phyloP scores from a whole-genome alignment of 2,888 invertebrate genomes.

The Ptilodon capucinus region DNA sequence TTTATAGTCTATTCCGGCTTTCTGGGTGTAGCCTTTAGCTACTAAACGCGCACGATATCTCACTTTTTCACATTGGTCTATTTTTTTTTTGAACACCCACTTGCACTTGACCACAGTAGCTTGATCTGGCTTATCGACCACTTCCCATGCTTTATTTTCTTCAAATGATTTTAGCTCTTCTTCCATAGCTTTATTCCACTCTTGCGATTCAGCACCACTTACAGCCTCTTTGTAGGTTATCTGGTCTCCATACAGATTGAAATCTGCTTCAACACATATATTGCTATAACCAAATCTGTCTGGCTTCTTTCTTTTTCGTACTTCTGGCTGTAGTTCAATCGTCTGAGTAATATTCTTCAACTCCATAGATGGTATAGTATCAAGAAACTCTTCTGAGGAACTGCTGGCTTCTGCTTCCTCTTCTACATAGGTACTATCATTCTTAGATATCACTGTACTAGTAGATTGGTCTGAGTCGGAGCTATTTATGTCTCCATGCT shows the following conservation, averaged over 20 bases:
- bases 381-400: too few species aligned
- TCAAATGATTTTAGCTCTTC: not conserved
- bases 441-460: too few species aligned
- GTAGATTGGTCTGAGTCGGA: too few species aligned
- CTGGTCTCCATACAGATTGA: not conserved
- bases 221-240: not conserved
- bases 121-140: not conserved
- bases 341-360: too few species aligned
- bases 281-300: not conserved
- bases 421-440: too few species aligned
- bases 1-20: too few species aligned
- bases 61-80: conserved; percentile 13
- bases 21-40: conserved; percentile 16
- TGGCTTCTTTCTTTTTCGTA: too few species aligned
- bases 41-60: conserved; percentile 13
- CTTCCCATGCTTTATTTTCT: not conserved
- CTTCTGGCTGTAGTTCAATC: too few species aligned
- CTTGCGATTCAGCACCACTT: not conserved
- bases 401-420: too few species aligned
- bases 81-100: conserved; percentile 25
- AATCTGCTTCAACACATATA: not conserved
- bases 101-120: conserved; percentile 13
- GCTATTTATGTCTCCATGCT: too few species aligned
- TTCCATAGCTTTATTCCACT: not conserved
- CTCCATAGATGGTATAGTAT: too few species aligned